Evolutionary conservation across 2,797 vertebrate genomes (phyloP).

Genomic region (Paramormyrops hopkinsi): DNA sequence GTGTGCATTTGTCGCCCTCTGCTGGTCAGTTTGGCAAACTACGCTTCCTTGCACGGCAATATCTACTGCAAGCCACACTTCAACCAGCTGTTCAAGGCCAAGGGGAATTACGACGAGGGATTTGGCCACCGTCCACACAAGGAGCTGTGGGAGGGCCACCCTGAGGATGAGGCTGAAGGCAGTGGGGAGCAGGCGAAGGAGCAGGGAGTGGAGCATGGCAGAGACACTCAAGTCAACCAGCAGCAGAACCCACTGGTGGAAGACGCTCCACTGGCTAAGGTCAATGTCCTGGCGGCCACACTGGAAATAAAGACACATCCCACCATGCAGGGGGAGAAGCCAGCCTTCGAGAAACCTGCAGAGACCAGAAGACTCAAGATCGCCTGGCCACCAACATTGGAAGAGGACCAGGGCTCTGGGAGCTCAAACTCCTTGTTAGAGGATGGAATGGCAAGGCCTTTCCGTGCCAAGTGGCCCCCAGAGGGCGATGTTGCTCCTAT

Average conservation of each 20-base stretch:
- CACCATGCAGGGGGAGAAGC: slow-evolving; percentile 31
- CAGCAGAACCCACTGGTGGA: slow-evolving; percentile 74
- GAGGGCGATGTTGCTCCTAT: slow-evolving; percentile 62
- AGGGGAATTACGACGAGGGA: slow-evolving; percentile 96
- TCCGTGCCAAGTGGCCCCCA: slow-evolving; percentile 83
- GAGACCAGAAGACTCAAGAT: slow-evolving; percentile 84
- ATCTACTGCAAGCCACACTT: slow-evolving; percentile 97
- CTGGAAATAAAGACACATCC: slow-evolving; percentile 77
- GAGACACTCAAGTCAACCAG: not conserved
- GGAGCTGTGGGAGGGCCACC: slow-evolving; percentile 79
- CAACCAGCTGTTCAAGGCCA: slow-evolving; percentile 93
- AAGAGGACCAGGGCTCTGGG: slow-evolving; percentile 43
- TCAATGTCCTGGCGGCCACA: slow-evolving; percentile 75
- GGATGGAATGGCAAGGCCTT: slow-evolving; percentile 43
- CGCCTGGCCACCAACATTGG: slow-evolving; percentile 80
- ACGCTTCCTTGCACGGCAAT: slow-evolving; percentile 80
- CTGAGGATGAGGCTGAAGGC: slow-evolving; percentile 55
- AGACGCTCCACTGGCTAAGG: slow-evolving; percentile 83
- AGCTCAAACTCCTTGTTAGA: slow-evolving; percentile 39
- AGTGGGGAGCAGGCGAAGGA: slow-evolving; percentile 31
- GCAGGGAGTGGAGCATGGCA: slow-evolving; percentile 9
- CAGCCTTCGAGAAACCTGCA: slow-evolving; percentile 60
- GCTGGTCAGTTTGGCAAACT: slow-evolving; percentile 73
- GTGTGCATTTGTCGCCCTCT: slow-evolving; percentile 24
- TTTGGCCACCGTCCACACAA: slow-evolving; percentile 92